Percentiles rank a stretch among this genome's conserved stretches.
phyloP scores from a whole-genome alignment of 2,797 vertebrate genomes.

The Cyprinodon diabolis region DNA sequence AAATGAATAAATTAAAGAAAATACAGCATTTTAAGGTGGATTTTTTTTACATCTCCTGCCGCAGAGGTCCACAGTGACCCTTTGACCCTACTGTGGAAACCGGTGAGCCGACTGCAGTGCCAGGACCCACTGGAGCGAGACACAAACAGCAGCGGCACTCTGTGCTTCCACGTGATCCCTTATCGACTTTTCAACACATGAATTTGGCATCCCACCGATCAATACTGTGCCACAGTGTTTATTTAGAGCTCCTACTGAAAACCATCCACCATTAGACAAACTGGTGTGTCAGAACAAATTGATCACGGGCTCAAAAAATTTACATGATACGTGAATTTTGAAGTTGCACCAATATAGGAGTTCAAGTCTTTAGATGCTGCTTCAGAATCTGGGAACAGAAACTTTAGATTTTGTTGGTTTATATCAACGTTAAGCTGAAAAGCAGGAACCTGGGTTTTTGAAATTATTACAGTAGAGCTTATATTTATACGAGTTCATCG shows the following conservation, averaged over 20 bases:
- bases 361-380: not conserved
- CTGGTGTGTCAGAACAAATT: conserved; percentile 29
- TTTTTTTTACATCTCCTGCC: not conserved
- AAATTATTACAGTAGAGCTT: not conserved
- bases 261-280: conserved; percentile 25
- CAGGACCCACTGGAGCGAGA: not conserved
- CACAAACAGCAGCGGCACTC: conserved; percentile 39
- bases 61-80: not conserved
- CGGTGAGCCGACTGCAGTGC: not conserved
- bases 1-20: not conserved
- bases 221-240: conserved; percentile 58
- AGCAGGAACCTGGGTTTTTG: not conserved
- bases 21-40: not conserved
- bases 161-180: conserved; percentile 57
- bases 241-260: conserved; percentile 42
- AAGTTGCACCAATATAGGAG: not conserved
- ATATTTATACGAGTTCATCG: not conserved
- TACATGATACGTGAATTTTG: conserved; percentile 1
- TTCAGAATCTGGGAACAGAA: not conserved
- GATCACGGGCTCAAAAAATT: not conserved
- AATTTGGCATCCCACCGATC: conserved; percentile 64
- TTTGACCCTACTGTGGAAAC: not conserved
- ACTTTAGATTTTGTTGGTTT: not conserved
- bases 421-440: not conserved
- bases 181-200: conserved; percentile 64